Percentiles rank a stretch among this genome's conserved stretches.
phyloP scores from a whole-genome alignment of 2,888 invertebrate species.

The Stegophylla sp. region DNA sequence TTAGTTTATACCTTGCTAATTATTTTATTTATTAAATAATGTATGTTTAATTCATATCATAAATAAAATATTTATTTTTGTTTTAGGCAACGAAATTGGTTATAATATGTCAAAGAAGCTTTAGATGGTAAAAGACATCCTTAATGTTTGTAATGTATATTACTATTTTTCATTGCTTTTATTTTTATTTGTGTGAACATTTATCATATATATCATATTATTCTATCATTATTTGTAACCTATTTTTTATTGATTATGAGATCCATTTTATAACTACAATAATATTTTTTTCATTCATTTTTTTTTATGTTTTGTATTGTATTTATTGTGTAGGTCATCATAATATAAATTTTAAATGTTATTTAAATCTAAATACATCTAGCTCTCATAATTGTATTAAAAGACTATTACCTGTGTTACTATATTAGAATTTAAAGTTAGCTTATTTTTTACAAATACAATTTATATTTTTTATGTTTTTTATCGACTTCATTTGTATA shows the following conservation, averaged over 20 bases:
- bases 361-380: not conserved
- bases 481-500: not conserved
- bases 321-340: not conserved
- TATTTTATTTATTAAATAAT: not conserved
- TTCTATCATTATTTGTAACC: conserved; percentile 3
- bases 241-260: conserved; percentile 24
- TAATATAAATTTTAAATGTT: not conserved
- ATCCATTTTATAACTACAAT: not conserved
- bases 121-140: not conserved
- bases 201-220: not conserved
- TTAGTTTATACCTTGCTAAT: not conserved
- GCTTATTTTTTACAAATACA: not conserved
- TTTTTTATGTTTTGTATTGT: not conserved
- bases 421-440: not conserved
- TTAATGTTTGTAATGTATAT: not conserved
- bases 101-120: conserved; percentile 32
- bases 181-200: not conserved
- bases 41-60: not conserved
- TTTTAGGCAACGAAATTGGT: conserved; percentile 58
- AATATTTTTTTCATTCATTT: not conserved
- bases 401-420: not conserved
- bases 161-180: not conserved
- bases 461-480: conserved; percentile 4
- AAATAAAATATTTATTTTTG: not conserved
- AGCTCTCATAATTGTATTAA: not conserved